A percentile compares a stretch with the other conserved stretches of the same genome.
phyloP scores from a whole-genome alignment of 2,113 vertebrate species.

The Ascaphus truei region DNA sequence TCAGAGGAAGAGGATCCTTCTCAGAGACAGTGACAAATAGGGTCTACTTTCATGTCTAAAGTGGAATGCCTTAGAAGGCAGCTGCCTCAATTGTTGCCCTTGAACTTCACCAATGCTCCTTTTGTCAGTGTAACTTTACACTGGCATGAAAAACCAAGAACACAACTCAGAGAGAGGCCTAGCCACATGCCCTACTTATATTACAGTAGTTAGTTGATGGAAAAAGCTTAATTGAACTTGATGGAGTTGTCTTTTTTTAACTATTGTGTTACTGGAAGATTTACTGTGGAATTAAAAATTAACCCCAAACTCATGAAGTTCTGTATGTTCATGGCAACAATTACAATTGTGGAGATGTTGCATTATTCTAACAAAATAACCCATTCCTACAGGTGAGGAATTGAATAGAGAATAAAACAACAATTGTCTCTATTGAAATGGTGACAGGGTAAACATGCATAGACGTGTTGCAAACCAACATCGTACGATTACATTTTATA shows the following conservation, averaged over 20 bases:
- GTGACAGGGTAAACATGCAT: too few species aligned
- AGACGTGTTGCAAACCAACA: too few species aligned
- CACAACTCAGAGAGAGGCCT: conserved; percentile 3
- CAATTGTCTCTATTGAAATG: too few species aligned
- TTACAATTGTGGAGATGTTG: too few species aligned
- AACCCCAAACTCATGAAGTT: too few species aligned
- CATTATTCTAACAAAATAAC: too few species aligned
- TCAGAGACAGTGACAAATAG: conserved; percentile 28
- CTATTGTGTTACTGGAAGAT: background rate
- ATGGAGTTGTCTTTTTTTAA: conserved; percentile 1
- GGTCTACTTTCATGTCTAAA: conserved; percentile 29
- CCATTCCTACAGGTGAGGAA: too few species aligned
- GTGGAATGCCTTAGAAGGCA: conserved; percentile 25
- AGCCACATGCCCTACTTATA: conserved; percentile 19
- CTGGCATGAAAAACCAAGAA: conserved; percentile 21
- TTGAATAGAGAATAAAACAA: too few species aligned
- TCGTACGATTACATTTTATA: background rate
- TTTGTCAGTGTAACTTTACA: conserved; percentile 34
- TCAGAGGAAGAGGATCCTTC: conserved; percentile 4
- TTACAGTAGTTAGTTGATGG: conserved; percentile 23
- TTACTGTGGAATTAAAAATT: too few species aligned
- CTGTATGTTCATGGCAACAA: too few species aligned
- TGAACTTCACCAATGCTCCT: conserved; percentile 30
- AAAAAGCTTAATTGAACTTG: conserved; percentile 19
- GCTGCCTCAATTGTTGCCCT: conserved; percentile 36